Percentiles rank a stretch among this genome's conserved stretches.
Evolutionary conservation across 2,797 vertebrate genomes (phyloP).

Genomic region (Phrynocephalus vlangalii): DNA sequence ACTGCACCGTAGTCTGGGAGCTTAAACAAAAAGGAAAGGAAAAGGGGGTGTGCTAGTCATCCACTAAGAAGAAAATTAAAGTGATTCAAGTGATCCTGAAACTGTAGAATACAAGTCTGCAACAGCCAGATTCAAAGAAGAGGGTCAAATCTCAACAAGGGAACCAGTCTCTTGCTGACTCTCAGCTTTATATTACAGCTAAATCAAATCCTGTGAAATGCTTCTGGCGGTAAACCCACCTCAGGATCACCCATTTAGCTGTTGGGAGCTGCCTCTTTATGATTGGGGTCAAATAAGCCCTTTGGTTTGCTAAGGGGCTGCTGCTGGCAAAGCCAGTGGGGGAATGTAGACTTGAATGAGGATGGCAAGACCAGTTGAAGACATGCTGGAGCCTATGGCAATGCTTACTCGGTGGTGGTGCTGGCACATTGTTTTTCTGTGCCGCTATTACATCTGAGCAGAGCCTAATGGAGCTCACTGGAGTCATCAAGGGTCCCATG

Average conservation of each 20-base stretch:
- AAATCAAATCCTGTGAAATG: neutral
- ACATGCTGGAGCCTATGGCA: too few relatives aligned
- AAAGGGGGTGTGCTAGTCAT: neutral
- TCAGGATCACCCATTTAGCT: neutral
- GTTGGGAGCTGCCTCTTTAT: neutral
- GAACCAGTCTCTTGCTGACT: neutral
- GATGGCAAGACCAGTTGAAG: too few relatives aligned
- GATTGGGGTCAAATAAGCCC: too few relatives aligned
- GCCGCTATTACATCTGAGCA: too few relatives aligned
- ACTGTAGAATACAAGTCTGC: neutral
- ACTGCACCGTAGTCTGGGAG: neutral
- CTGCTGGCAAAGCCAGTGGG: too few relatives aligned
- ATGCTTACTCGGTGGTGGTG: too few relatives aligned
- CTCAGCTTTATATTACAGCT: neutral
- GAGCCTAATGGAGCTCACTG: too few relatives aligned
- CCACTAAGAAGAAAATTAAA: neutral
- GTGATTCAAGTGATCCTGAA: neutral
- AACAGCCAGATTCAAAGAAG: neutral
- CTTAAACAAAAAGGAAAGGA: too few relatives aligned
- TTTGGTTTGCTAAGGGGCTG: too few relatives aligned
- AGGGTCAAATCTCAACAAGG: neutral
- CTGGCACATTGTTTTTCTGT: too few relatives aligned
- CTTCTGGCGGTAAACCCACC: neutral
- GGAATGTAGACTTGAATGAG: too few relatives aligned
- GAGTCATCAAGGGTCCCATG: too few relatives aligned